These are phyloP conservation scores for Symphodus melops DNA, from an alignment of 2,113 vertebrate genomes.

Conservation along the genomic window DNA sequence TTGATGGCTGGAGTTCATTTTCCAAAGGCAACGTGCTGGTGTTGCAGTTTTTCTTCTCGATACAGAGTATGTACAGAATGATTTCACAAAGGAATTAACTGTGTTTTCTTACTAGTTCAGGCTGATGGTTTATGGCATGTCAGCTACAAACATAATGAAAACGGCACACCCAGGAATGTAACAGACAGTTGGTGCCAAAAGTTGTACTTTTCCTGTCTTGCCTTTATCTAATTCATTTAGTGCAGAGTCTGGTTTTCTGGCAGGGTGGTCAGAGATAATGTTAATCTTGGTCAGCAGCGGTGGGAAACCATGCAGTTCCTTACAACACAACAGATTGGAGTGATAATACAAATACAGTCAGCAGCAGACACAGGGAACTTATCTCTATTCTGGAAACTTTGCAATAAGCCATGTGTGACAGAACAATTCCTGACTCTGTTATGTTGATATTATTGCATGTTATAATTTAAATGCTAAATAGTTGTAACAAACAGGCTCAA, in stretches of 20 bases:
- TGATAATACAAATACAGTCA: slow-evolving; percentile 76
- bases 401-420: slow-evolving; percentile 71
- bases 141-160: slow-evolving; percentile 55
- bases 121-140: slow-evolving; percentile 11
- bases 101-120: slow-evolving; percentile 21
- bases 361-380: slow-evolving; percentile 70
- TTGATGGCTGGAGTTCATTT: background rate
- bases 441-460: slow-evolving; percentile 57
- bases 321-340: slow-evolving; percentile 74
- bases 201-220: slow-evolving; percentile 69
- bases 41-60: background rate
- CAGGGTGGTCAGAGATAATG: slow-evolving; percentile 81
- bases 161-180: slow-evolving; percentile 51
- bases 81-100: background rate
- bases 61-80: slow-evolving; percentile 7
- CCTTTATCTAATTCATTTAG: slow-evolving; percentile 79
- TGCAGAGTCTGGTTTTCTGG: slow-evolving; percentile 77
- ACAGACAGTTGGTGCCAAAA: slow-evolving; percentile 65
- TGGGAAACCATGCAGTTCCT: slow-evolving; percentile 68
- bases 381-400: slow-evolving; percentile 71
- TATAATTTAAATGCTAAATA: slow-evolving; percentile 33
- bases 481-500: background rate
- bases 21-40: too few species aligned
- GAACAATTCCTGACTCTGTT: slow-evolving; percentile 51
- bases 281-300: slow-evolving; percentile 81